Conservation (phyloP, 2,888 invertebrate genomes). For the Eristalinus sepulchralis region DNA sequence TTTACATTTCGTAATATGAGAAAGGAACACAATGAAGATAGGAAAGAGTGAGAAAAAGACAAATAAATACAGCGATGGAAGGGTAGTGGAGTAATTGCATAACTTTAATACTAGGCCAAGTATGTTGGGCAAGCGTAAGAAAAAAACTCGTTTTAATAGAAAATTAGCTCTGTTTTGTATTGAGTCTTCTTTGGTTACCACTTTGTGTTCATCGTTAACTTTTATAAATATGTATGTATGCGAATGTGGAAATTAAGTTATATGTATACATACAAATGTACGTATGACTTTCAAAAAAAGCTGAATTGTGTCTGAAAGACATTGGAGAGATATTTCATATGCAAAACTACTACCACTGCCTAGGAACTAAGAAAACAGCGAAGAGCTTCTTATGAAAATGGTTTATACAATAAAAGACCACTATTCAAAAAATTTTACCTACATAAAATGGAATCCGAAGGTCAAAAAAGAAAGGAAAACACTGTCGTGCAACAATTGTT, state of each 20-base stretch:
- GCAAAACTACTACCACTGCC: constrained; percentile 17
- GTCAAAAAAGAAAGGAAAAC: constrained; percentile 64
- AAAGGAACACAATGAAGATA: constrained; percentile 70
- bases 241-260: neutral
- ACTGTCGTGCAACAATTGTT: constrained; percentile 26
- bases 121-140: constrained; percentile 70
- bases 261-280: neutral
- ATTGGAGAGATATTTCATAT: constrained; percentile 37
- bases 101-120: constrained; percentile 71
- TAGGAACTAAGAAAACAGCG: constrained; percentile 19
- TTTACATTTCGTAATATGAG: constrained; percentile 72
- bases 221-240: constrained; percentile 18
- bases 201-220: constrained; percentile 50
- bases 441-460: constrained; percentile 61
- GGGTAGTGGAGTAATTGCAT: constrained; percentile 71
- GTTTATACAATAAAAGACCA: constrained; percentile 29
- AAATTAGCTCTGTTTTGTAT: constrained; percentile 68
- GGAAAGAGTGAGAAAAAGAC: constrained; percentile 69
- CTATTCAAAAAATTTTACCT: constrained; percentile 36
- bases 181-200: constrained; percentile 61
- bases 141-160: constrained; percentile 69
- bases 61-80: constrained; percentile 65
- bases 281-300: constrained; percentile 22
- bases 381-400: constrained; percentile 40
- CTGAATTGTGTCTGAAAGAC: constrained; percentile 25